phyloP scores from a whole-genome alignment of 2,888 invertebrate species.

The Agrotis exclamationis region DNA sequence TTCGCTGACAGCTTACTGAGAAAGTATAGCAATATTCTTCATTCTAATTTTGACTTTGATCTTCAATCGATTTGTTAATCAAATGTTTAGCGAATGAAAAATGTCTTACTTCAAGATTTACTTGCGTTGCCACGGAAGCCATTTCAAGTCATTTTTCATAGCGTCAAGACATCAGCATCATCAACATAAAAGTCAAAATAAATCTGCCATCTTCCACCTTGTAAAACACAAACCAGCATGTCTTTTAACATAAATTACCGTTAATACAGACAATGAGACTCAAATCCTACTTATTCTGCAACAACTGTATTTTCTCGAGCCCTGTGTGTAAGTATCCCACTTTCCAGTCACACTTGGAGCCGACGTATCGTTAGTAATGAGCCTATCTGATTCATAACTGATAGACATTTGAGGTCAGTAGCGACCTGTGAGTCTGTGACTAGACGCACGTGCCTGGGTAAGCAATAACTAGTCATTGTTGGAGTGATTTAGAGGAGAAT shows the following conservation, averaged over 20 bases:
- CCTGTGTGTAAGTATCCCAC: constrained; percentile 40
- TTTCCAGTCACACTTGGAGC: constrained; percentile 46
- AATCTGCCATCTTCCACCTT: neutral
- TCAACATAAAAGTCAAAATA: neutral
- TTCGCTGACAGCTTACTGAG: no score
- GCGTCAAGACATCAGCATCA: neutral
- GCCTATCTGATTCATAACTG: constrained; percentile 54
- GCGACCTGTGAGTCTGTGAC: constrained; percentile 10
- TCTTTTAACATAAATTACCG: constrained; percentile 31
- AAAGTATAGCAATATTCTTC: no score
- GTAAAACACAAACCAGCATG: constrained; percentile 1
- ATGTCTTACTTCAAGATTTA: neutral
- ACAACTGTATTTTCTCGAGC: constrained; percentile 45
- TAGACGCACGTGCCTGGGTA: constrained; percentile 30
- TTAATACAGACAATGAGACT: constrained; percentile 42
- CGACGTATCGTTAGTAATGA: constrained; percentile 53
- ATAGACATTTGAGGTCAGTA: constrained; percentile 51
- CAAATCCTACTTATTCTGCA: constrained; percentile 41
- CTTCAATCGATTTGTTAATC: neutral
- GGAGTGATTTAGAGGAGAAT: constrained; percentile 8
- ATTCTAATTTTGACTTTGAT: no score
- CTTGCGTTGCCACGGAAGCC: no score
- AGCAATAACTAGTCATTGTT: constrained; percentile 15
- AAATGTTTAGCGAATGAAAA: no score
- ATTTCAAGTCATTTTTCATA: no score